Conservation (phyloP, 2,797 vertebrate genomes). For the Cuniculus paca region DNA sequence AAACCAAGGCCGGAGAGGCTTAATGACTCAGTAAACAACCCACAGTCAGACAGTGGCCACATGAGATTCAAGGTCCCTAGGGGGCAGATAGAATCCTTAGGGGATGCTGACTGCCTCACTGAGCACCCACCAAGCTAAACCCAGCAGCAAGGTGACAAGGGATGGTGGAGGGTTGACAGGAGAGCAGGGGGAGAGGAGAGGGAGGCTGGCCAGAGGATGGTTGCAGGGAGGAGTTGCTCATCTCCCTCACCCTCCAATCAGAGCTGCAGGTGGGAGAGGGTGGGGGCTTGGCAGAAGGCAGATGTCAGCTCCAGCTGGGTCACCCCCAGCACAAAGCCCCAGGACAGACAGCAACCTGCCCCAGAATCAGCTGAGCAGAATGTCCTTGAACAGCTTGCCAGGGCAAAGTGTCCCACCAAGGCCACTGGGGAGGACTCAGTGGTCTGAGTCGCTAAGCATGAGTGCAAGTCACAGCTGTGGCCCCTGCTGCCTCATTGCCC, state of each 20-base stretch:
- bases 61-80: background rate
- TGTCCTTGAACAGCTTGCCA: slow-evolving; percentile 64
- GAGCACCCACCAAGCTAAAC: background rate
- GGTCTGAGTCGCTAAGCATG: background rate
- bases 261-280: background rate
- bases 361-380: background rate
- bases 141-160: background rate
- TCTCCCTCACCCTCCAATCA: background rate
- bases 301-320: slow-evolving; percentile 29
- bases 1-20: background rate
- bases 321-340: slow-evolving; percentile 2
- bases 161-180: fast-evolving
- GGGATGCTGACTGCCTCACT: background rate
- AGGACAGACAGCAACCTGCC: slow-evolving; percentile 61
- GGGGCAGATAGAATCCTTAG: background rate
- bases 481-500: background rate
- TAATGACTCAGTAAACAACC: background rate
- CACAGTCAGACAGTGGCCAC: fast-evolving
- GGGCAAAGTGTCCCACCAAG: background rate
- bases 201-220: background rate
- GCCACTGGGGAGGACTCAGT: background rate
- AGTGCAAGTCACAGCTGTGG: slow-evolving; percentile 35
- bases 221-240: fast-evolving
- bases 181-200: background rate
- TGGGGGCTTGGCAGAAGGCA: background rate